Percentiles rank a stretch among this genome's conserved stretches.
phyloP scores from a whole-genome alignment of 2,888 invertebrate species.

The Spodoptera picta region DNA sequence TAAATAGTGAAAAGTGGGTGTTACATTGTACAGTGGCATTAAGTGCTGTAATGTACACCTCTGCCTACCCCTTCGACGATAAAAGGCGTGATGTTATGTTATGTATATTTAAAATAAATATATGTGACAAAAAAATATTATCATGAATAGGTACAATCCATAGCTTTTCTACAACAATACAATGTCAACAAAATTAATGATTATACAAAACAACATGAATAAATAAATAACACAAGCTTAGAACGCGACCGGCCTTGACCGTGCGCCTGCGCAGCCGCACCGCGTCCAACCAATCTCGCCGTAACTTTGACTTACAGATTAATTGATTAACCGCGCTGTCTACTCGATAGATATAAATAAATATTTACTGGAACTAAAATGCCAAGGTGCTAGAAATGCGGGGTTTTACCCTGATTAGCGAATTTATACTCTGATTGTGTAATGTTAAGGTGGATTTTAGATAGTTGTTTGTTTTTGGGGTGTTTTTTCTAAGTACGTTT shows the following conservation, averaged over 20 bases:
- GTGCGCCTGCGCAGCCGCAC: conserved; percentile 33
- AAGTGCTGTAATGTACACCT: no score
- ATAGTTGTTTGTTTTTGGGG: no score
- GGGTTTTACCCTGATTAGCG: no score
- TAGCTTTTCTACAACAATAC: no score
- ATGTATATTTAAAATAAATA: no score
- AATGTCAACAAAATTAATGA: background rate
- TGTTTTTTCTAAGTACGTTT: no score
- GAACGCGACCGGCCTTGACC: conserved; percentile 50
- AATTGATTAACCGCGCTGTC: conserved; percentile 48
- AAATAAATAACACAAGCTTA: conserved; percentile 11
- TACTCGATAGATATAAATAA: conserved; percentile 3
- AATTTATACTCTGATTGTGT: background rate
- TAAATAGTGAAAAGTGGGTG: no score
- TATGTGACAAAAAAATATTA: no score
- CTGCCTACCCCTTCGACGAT: no score
- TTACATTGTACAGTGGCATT: no score
- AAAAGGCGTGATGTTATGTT: no score
- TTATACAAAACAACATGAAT: conserved; percentile 7
- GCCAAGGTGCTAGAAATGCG: conserved; percentile 11
- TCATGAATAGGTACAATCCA: no score
- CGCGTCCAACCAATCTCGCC: conserved; percentile 48
- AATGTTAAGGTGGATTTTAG: background rate
- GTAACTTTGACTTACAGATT: conserved; percentile 39
- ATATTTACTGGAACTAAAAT: background rate